These are phyloP conservation scores for Anoplolepis gracilipes DNA, from an alignment of 1,140 invertebrate species.

Conservation along the genomic window DNA sequence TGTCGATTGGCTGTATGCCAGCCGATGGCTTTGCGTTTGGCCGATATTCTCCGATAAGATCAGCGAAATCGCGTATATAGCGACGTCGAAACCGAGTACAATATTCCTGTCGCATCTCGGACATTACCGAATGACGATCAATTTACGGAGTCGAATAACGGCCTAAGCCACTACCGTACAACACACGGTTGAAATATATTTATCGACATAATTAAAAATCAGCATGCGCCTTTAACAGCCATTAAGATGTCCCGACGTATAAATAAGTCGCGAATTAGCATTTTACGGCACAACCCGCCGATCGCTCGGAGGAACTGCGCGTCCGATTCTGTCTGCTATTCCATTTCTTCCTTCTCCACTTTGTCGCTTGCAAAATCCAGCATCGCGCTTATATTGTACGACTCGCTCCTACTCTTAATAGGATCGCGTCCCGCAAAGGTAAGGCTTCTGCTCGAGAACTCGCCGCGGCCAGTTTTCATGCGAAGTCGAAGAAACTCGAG, in stretches of 20 bases:
- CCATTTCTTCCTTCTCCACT: neutral
- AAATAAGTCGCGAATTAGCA: conserved; percentile 60
- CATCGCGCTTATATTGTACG: conserved; percentile 10
- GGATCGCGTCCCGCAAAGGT: conserved; percentile 36
- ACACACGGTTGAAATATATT: conserved; percentile 34
- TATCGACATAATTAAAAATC: conserved; percentile 61
- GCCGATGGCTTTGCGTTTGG: conserved; percentile 12
- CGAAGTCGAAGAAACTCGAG: conserved; percentile 53
- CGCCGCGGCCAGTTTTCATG: conserved; percentile 35
- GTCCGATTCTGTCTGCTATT: neutral
- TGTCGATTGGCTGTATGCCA: conserved; percentile 57
- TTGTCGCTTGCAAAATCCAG: conserved; percentile 36
- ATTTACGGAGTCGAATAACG: conserved; percentile 22
- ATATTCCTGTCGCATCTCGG: conserved; percentile 32
- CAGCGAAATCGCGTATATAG: conserved; percentile 52
- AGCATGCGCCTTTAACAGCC: conserved; percentile 19
- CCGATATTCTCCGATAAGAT: conserved; percentile 57
- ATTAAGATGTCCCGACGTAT: conserved; percentile 21
- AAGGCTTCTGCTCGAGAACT: conserved; percentile 54
- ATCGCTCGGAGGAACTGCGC: conserved; percentile 26
- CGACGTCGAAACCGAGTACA: conserved; percentile 20
- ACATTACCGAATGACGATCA: conserved; percentile 35
- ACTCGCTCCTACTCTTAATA: conserved; percentile 53
- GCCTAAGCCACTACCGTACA: neutral
- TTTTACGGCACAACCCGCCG: conserved; percentile 30